A percentile compares a stretch with the other conserved stretches of the same genome.
Conservation (phyloP, 1,140 invertebrate genomes). For the Drosophila pseudoananassae region DNA sequence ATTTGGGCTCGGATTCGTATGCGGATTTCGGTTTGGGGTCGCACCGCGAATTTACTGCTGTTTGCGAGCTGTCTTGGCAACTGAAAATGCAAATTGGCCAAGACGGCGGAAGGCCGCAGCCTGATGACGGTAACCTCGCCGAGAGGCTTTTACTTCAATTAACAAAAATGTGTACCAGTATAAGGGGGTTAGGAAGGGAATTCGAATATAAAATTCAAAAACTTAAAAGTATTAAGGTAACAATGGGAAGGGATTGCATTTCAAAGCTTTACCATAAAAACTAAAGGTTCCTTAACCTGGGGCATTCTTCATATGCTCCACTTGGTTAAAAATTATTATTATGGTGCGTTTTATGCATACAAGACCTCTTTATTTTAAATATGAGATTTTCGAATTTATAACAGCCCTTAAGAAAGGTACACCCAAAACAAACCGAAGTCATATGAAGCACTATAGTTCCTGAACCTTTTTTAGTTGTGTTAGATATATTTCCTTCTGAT, state of each 20-base stretch:
- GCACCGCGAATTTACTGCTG: conserved; percentile 44
- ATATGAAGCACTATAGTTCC: too few species aligned
- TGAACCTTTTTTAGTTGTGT: too few species aligned
- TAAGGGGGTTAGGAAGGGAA: neutral
- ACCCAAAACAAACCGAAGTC: too few species aligned
- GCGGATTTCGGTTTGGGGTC: conserved; percentile 5
- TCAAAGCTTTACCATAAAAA: too few species aligned
- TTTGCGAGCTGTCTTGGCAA: conserved; percentile 22
- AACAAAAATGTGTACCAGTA: conserved; percentile 18
- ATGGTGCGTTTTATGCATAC: too few species aligned
- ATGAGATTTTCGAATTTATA: neutral
- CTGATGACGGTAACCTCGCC: conserved; percentile 34
- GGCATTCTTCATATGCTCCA: too few species aligned
- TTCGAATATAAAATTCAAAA: neutral
- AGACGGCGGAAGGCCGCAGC: conserved; percentile 41
- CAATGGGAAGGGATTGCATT: too few species aligned
- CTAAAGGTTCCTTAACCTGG: too few species aligned
- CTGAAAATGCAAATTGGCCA: conserved; percentile 70
- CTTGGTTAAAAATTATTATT: too few species aligned
- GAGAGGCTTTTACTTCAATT: conserved; percentile 32
- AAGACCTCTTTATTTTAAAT: neutral
- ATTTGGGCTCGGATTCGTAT: conserved; percentile 3
- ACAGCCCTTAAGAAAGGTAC: neutral
- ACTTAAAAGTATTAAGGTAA: too few species aligned
- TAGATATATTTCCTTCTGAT: neutral